Conservation (phyloP, 2,888 invertebrate genomes). For the Chaetoderma sp. region DNA sequence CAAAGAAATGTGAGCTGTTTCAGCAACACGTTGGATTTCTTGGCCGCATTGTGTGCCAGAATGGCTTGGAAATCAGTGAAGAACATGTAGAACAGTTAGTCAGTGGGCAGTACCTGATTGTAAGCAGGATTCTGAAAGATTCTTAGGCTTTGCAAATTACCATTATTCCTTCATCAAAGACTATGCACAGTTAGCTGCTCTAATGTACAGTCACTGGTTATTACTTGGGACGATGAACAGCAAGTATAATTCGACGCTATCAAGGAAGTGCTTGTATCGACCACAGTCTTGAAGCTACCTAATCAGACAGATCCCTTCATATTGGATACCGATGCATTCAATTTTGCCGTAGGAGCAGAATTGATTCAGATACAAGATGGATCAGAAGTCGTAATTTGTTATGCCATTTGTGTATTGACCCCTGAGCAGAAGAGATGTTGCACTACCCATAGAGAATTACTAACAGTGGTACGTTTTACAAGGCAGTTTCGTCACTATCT, state of each 20-base stretch:
- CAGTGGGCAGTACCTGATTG: not conserved
- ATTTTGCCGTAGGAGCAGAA: no score
- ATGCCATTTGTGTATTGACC: no score
- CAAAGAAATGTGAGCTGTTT: not conserved
- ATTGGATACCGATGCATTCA: no score
- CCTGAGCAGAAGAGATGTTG: conserved; percentile 22
- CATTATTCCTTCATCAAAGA: conserved; percentile 8
- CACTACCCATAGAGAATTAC: conserved; percentile 22
- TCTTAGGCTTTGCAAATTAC: no score
- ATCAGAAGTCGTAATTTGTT: no score
- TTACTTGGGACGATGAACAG: not conserved
- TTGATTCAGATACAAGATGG: no score
- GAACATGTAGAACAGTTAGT: not conserved
- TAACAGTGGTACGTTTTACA: conserved; percentile 25
- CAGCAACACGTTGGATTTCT: not conserved
- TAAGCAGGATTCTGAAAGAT: conserved; percentile 4
- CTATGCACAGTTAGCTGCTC: not conserved
- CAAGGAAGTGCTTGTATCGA: conserved; percentile 13
- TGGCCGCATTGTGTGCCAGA: not conserved
- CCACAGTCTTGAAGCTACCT: not conserved
- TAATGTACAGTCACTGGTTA: not conserved
- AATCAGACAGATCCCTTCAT: no score
- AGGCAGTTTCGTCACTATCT: conserved; percentile 25
- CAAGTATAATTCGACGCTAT: conserved; percentile 18
- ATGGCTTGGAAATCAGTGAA: not conserved